Evolutionary conservation across 2,888 invertebrate species (phyloP).

Genomic region (Sphaeridia pumilis): DNA sequence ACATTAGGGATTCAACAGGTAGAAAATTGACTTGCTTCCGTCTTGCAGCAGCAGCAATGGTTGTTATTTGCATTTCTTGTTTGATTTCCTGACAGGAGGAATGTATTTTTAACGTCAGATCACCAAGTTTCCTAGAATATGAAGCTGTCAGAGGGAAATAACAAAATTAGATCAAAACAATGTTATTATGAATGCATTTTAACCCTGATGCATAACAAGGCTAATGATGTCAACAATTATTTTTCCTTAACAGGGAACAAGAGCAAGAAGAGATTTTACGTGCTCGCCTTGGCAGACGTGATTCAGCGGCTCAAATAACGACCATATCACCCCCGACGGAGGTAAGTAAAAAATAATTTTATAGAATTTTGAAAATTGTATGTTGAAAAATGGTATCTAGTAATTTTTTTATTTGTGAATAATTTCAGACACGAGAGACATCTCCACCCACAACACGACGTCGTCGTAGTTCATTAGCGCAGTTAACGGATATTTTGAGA

Average conservation of each 20-base stretch:
- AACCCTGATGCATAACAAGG: too few relatives aligned
- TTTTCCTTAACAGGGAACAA: slow-evolving; percentile 35
- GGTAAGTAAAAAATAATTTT: slow-evolving; percentile 30
- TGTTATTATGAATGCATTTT: too few relatives aligned
- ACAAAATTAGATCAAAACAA: too few relatives aligned
- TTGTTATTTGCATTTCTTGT: too few relatives aligned
- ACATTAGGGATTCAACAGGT: background rate
- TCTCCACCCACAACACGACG: slow-evolving; percentile 47
- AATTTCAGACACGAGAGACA: slow-evolving; percentile 44
- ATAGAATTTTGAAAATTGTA: background rate
- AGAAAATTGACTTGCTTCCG: slow-evolving; percentile 1
- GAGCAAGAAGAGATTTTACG: slow-evolving; percentile 60
- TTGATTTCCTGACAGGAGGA: too few relatives aligned
- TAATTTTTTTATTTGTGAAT: background rate
- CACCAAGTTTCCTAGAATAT: too few relatives aligned
- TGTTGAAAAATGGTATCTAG: background rate
- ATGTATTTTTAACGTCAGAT: too few relatives aligned
- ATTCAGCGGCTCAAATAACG: slow-evolving; percentile 83
- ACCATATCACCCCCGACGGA: slow-evolving; percentile 67
- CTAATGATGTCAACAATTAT: too few relatives aligned
- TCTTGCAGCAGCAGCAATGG: too few relatives aligned
- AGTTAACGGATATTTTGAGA: slow-evolving; percentile 72
- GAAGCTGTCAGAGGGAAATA: too few relatives aligned
- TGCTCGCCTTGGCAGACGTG: slow-evolving; percentile 70
- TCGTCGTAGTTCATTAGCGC: slow-evolving; percentile 72